phyloP scores from a whole-genome alignment of 2,113 vertebrate species.

The Opisthocomus hoazin region DNA sequence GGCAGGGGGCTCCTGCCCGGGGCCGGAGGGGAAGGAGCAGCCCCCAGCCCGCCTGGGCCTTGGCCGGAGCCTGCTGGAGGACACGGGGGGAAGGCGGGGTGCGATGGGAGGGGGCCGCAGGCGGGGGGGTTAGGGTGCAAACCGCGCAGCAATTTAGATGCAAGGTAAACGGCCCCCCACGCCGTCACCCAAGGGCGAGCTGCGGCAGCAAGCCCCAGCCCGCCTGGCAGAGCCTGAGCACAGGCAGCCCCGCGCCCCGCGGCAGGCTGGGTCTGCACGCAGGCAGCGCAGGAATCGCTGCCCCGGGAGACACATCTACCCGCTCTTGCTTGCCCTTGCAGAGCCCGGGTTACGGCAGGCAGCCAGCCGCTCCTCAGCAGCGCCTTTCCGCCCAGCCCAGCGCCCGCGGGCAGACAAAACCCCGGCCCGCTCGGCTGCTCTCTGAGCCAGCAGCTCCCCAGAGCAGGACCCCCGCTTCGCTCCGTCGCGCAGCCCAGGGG shows the following conservation, averaged over 20 bases:
- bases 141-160: not conserved
- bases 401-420: not conserved
- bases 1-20: not conserved
- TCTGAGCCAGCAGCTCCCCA: not conserved
- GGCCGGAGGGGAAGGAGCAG: not conserved
- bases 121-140: not conserved
- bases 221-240: not conserved
- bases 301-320: not conserved
- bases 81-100: not conserved
- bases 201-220: not conserved
- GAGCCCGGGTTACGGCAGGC: not conserved
- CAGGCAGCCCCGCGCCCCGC: not conserved
- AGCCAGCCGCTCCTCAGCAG: not conserved
- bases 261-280: not conserved
- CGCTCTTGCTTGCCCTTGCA: not conserved
- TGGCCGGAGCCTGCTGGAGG: not conserved
- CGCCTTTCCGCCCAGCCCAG: not conserved
- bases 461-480: not conserved
- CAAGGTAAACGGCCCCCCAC: not conserved
- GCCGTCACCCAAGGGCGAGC: not conserved
- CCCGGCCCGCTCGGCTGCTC: not conserved
- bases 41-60: not conserved
- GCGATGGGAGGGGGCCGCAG: not conserved
- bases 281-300: not conserved
- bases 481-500: not conserved